Percentiles rank a stretch among this genome's conserved stretches.
Evolutionary conservation across 2,797 vertebrate species (phyloP).

Genomic region (Molothrus aeneus): DNA sequence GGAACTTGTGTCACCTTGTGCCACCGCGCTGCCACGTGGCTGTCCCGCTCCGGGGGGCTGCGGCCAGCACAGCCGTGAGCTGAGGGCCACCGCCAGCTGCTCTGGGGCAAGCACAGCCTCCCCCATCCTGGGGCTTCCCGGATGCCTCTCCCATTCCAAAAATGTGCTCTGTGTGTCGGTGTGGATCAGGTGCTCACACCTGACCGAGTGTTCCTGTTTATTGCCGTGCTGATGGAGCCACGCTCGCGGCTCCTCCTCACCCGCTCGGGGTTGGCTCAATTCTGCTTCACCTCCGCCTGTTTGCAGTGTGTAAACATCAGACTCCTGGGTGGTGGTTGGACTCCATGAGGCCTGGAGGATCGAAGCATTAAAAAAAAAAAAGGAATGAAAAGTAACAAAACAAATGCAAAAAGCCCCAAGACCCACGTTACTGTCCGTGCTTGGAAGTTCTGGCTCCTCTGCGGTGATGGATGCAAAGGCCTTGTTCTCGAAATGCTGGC

Average conservation of each 20-base stretch:
- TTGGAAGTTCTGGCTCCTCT: neutral
- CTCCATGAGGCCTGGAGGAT: conserved; percentile 35
- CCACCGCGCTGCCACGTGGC: accelerated
- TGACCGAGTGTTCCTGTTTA: conserved; percentile 75
- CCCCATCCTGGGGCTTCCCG: neutral
- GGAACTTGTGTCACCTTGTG: neutral
- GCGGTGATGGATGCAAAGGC: conserved; percentile 1
- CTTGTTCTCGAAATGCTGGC: conserved; percentile 58
- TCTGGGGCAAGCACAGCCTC: conserved; percentile 29
- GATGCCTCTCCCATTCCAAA: neutral
- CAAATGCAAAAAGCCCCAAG: neutral
- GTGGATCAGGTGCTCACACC: conserved; percentile 28
- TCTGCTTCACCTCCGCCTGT: neutral
- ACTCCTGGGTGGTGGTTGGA: conserved; percentile 71
- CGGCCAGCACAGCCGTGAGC: conserved; percentile 68
- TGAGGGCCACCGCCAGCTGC: conserved; percentile 60
- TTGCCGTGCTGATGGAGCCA: conserved; percentile 83
- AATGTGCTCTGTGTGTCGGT: conserved; percentile 61
- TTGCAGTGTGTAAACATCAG: conserved; percentile 84
- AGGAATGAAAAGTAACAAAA: neutral
- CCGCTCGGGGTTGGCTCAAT: neutral
- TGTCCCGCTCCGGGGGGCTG: neutral
- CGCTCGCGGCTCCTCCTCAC: neutral
- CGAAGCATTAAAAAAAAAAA: neutral
- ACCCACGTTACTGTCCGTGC: neutral